Base-by-base conservation (phyloP, 1,140 invertebrate species). In the Chrysomallon squamiferum region DNA sequence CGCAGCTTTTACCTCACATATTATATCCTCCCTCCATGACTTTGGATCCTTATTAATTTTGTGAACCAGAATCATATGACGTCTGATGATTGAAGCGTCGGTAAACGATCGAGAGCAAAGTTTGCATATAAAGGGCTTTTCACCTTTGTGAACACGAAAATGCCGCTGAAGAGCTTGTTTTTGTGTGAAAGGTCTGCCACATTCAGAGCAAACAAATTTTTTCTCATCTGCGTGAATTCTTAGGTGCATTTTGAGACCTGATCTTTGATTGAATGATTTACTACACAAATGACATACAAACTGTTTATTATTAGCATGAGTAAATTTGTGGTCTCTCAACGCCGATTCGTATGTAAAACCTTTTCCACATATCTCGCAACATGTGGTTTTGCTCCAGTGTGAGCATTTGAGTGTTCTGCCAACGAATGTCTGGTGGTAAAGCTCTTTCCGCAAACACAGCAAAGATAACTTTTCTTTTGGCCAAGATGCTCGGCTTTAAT, bases 91-190 rank as follows among this genome's bases (percentile, higher is more conserved):
- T n/a, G 79, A 77, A 25, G 75, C 67, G 66, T 81, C 75, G 52
- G 69, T 75, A 72, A 91, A 91, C 5, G 86, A 87, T 73, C 90
- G 89, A 45, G 86, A 81, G 79, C 89, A 91, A 27, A 87, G 83
- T 64, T 83, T 74, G 72, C 84, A 83, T 7, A 73, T 78, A 85
- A 96, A 98, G 0, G 96, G 96, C 78, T 95, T 91, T 82, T 97
- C 95, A 0, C 95, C 95, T 0, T 93, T 95, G 84, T 98, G 96
- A 2, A 95, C 97, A 52, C 95, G 88, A 49, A 97, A 88, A 83
- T 99, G 96, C 1, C 76, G 59, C 59, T 73, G 70, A 2, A 78
- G 60, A 15, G 78, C 77, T 57, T 79, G 76, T 49, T 80, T 81
- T 49, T 82, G 81, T n/a, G 77, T 79, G 62, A 84, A 85, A 2